Evolutionary conservation across 2,797 vertebrate genomes (phyloP).

Genomic region (Pseudochirops cupreus): DNA sequence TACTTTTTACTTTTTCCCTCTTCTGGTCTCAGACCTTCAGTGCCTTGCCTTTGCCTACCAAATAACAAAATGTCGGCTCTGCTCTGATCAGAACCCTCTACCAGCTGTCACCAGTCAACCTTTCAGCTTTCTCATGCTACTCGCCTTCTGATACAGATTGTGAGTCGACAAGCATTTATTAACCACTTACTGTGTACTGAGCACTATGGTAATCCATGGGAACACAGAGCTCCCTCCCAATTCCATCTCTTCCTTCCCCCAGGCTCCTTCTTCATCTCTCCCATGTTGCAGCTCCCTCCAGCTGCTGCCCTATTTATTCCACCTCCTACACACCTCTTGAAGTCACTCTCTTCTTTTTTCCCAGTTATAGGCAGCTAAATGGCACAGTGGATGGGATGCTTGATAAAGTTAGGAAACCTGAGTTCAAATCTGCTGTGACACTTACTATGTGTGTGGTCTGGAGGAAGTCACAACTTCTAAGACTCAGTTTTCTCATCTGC

Average conservation of each 20-base stretch:
- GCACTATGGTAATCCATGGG: background rate
- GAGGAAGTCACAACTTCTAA: background rate
- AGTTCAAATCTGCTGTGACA: background rate
- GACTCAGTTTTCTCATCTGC: background rate
- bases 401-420: background rate
- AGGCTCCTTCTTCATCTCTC: background rate
- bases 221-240: background rate
- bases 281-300: background rate
- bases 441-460: background rate
- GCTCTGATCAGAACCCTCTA: background rate
- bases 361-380: background rate
- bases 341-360: background rate
- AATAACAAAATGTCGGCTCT: background rate
- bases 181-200: background rate
- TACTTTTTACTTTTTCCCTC: background rate
- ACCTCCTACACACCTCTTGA: background rate
- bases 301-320: background rate
- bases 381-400: background rate
- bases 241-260: background rate
- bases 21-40: background rate
- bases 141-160: background rate
- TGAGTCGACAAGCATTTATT: background rate
- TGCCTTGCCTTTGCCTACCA: background rate
- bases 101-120: background rate
- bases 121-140: background rate